phyloP scores from a whole-genome alignment of 2,797 vertebrate genomes.

The Lepus townsendii region DNA sequence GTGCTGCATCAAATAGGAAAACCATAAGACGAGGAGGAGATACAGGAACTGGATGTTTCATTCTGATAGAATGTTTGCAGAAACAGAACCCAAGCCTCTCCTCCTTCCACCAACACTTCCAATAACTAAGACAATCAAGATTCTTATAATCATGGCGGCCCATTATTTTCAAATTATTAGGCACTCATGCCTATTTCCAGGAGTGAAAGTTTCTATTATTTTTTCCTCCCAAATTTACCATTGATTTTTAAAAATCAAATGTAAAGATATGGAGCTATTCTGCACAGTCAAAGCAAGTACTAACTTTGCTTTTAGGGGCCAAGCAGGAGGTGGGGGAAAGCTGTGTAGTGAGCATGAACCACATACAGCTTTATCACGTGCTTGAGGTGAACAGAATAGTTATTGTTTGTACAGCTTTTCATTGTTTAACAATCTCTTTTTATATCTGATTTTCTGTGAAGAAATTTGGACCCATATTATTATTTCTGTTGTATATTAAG shows the following conservation, averaged over 20 bases:
- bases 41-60: neutral
- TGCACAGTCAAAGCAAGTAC: neutral
- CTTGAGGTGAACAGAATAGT: constrained; percentile 8
- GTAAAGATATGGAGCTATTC: neutral
- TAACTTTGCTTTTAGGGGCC: neutral
- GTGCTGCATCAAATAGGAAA: neutral
- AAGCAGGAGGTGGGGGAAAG: neutral
- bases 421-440: neutral
- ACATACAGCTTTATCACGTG: neutral
- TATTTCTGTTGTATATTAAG: constrained; percentile 9
- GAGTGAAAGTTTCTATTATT: neutral
- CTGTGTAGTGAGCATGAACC: neutral
- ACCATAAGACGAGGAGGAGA: neutral
- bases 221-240: neutral
- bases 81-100: neutral
- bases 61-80: neutral
- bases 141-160: neutral
- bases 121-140: neutral
- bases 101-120: neutral
- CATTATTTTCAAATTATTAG: neutral
- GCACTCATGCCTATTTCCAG: neutral
- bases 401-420: constrained; percentile 26
- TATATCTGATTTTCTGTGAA: neutral
- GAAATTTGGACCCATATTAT: neutral
- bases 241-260: neutral